Evolutionary conservation across 2,113 vertebrate species (phyloP).

Genomic region (Chlorodrepanis virens): DNA sequence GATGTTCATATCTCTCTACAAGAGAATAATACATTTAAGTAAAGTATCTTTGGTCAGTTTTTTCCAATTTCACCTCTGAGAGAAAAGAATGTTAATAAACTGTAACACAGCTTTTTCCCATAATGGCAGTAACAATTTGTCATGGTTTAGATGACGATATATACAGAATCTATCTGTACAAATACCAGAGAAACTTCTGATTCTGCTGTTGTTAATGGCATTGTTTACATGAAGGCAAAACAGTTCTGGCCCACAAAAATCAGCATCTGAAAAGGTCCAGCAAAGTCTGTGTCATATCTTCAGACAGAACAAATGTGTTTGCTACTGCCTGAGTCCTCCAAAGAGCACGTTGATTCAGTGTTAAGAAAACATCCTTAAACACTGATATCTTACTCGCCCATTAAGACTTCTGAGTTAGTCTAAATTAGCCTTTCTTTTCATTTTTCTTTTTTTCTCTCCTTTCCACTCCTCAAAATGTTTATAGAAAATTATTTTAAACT

Average conservation of each 20-base stretch:
- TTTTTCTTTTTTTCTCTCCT: background rate
- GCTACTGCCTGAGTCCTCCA: background rate
- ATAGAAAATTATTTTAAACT: background rate
- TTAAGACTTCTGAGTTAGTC: background rate
- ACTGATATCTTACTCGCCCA: background rate
- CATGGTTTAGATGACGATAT: background rate
- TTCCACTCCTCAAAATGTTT: background rate
- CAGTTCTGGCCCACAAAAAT: background rate
- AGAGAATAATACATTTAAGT: too few species aligned
- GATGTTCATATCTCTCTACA: too few species aligned
- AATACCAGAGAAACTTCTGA: background rate
- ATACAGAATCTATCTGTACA: background rate
- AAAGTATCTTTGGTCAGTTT: too few species aligned
- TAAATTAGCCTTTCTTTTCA: background rate
- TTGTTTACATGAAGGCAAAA: background rate
- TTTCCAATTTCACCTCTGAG: background rate
- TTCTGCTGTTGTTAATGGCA: background rate
- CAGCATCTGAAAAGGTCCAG: background rate
- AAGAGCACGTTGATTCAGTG: background rate
- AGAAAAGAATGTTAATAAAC: background rate
- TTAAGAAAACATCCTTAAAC: background rate
- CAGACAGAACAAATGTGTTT: background rate
- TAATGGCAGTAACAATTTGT: background rate
- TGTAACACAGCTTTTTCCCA: background rate
- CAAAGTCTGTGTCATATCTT: background rate